Percentiles rank a stretch among this genome's conserved stretches.
phyloP scores from a whole-genome alignment of 2,888 invertebrate species.

The Leptopterna dolabrata region DNA sequence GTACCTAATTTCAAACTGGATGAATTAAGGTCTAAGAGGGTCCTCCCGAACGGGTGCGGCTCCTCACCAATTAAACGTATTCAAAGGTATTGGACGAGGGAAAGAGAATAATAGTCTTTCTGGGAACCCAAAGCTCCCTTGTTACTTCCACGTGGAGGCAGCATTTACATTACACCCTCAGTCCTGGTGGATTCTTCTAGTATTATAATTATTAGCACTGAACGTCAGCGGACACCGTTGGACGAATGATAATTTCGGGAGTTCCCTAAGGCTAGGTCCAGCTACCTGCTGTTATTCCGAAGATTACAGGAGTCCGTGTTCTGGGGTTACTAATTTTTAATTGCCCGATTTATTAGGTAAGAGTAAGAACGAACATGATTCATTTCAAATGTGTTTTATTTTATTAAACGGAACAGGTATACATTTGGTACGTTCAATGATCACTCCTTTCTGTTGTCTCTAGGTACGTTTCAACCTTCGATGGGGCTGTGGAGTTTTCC shows the following conservation, averaged over 20 bases:
- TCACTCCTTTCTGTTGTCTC: no score
- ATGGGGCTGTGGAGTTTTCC: no score
- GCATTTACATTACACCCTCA: neutral
- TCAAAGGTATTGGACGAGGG: neutral
- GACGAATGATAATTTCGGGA: neutral
- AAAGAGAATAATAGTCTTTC: neutral
- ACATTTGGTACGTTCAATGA: no score
- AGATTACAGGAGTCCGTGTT: neutral
- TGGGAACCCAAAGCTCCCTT: neutral
- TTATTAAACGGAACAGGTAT: no score
- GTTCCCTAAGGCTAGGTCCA: neutral
- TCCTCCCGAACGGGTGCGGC: conserved; percentile 6
- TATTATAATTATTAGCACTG: neutral
- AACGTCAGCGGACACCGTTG: neutral
- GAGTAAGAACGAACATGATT: no score
- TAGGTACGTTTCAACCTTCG: no score
- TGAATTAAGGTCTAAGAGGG: conserved; percentile 22
- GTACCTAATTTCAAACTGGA: conserved; percentile 14
- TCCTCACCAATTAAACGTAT: neutral
- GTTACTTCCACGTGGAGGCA: neutral
- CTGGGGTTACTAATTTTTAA: neutral
- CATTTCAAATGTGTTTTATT: no score
- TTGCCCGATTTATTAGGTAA: neutral
- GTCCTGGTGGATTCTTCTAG: neutral
- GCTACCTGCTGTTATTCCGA: neutral